Base-by-base conservation (phyloP, 2,888 invertebrate species). In the Cataglyphis cursor region DNA sequence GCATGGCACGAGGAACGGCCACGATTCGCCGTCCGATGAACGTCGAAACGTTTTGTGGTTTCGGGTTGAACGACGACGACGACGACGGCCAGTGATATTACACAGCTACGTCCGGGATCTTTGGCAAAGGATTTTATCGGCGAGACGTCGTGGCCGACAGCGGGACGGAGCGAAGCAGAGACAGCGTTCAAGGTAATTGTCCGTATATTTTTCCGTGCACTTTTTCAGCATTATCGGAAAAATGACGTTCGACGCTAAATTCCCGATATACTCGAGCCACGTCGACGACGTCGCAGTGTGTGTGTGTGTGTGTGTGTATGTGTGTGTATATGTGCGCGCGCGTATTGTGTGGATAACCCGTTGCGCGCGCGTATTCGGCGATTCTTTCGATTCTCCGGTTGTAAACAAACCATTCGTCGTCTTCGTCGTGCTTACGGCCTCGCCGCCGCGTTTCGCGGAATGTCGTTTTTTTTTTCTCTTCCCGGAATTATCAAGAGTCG, bases 111-210 rank as follows among this genome's bases (percentile, higher is more conserved):
- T 57, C 38, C 24, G 59, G 59, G 38, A 18, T 12, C 41, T 51
- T 51, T 51, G 72, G n/a, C 57, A 38, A 78, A 41, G 78, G 44
- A 65, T 75, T 70, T 76, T 66, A 70, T 35, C 57, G 44, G 44
- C 76, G 41, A 41, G 28, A 28, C 18, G 10, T n/a, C 18, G 18
- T n/a, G 12, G n/a, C 12, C 31, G 28, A 65, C n/a, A 66, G 15
- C 65, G 21, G 6, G 10, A 15, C 38, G 41, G 41, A 28, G 21
- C 59, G 54, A 21, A 72, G 21, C 57, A 31, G 61, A 38, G 59
- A 4, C 78, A 61, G 59, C 41, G 31, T 61, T 44, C n/a, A 48
- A 80, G 78, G 78, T 80, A 80, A 48, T 24, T 72, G 31, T 51
- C 48, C 21, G 21, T 15, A 8, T 9, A 28, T 6, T 57, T 70